Percentiles rank a stretch among this genome's conserved stretches.
These are phyloP conservation scores for Aramus guarauna DNA, from an alignment of 2,113 vertebrate species.

Conservation along the genomic window DNA sequence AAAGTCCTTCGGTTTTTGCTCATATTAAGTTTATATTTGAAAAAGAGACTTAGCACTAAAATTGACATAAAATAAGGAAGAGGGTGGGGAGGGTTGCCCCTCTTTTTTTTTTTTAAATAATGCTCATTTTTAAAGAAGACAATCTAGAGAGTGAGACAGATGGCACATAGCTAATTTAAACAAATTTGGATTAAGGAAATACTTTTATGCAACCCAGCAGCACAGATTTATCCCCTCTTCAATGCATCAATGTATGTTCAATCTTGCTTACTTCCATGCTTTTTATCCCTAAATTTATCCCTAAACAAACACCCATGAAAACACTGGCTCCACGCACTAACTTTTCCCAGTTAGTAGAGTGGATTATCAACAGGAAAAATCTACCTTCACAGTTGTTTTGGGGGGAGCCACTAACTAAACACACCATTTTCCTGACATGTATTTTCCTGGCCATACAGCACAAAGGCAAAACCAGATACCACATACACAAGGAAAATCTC, in stretches of 20 bases:
- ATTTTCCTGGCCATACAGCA: neutral
- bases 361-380: neutral
- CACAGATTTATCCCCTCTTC: neutral
- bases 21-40: neutral
- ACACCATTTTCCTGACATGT: neutral
- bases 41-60: neutral
- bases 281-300: neutral
- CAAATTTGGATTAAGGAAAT: neutral
- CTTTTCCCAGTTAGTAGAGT: neutral
- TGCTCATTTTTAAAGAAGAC: neutral
- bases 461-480: neutral
- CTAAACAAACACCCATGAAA: neutral
- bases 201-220: neutral
- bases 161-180: neutral
- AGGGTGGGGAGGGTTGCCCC: no score
- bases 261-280: neutral
- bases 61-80: neutral
- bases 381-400: neutral
- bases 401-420: neutral
- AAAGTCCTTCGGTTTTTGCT: constrained; percentile 13
- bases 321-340: neutral
- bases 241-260: neutral
- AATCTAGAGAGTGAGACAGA: neutral
- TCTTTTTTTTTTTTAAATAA: neutral
- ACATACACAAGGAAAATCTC: neutral